phyloP scores from a whole-genome alignment of 2,797 vertebrate species.

The Sebastes hopkinsi region DNA sequence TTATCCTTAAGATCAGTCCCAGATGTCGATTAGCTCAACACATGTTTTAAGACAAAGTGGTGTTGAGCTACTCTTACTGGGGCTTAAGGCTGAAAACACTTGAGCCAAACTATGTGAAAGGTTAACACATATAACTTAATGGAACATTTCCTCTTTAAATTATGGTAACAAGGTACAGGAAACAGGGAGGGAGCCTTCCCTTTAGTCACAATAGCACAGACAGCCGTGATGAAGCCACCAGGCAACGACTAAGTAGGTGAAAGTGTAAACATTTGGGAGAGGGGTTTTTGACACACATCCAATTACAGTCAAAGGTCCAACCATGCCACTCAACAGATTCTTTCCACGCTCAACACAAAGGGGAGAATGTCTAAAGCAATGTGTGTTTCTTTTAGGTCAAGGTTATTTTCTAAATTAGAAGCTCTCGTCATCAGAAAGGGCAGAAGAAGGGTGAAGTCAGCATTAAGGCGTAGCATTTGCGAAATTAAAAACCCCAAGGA shows the following conservation, averaged over 20 bases:
- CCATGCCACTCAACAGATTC: conserved; percentile 40
- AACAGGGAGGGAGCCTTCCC: conserved; percentile 15
- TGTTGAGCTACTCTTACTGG: neutral
- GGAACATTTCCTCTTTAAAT: conserved; percentile 41
- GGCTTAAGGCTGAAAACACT: neutral
- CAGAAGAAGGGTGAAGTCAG: neutral
- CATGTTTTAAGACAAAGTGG: neutral
- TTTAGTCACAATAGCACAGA: conserved; percentile 42
- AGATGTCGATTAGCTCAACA: conserved; percentile 21
- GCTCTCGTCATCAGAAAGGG: neutral
- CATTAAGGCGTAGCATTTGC: neutral
- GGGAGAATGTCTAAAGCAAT: conserved; percentile 1
- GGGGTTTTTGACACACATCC: conserved; percentile 35
- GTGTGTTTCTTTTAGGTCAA: conserved; percentile 36
- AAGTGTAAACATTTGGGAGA: conserved; percentile 59
- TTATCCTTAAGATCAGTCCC: conserved; percentile 15
- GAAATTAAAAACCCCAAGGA: neutral
- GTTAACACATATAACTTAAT: neutral
- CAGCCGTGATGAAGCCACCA: neutral
- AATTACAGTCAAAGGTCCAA: conserved; percentile 56
- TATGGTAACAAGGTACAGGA: conserved; percentile 24
- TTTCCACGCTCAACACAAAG: conserved; percentile 64
- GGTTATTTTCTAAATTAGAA: conserved; percentile 53
- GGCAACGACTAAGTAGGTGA: conserved; percentile 64
- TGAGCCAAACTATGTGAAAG: conserved; percentile 1